A percentile compares a stretch with the other conserved stretches of the same genome.
Conservation (phyloP, 1,140 invertebrate genomes). For the Drosophila repletoides region DNA sequence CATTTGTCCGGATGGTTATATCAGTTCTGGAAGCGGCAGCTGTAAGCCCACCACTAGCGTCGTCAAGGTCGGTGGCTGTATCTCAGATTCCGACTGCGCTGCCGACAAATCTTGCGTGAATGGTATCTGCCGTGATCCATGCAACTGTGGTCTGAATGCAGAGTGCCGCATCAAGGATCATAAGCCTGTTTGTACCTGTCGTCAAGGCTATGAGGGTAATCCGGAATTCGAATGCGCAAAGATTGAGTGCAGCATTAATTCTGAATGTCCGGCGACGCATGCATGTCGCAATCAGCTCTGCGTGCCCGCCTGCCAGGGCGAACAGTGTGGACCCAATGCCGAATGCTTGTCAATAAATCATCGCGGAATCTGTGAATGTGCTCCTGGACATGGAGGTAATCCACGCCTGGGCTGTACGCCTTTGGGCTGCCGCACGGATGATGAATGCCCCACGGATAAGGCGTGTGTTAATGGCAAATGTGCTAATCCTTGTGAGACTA, state of each 20-base stretch:
- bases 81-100: constrained; percentile 89
- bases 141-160: constrained; percentile 90
- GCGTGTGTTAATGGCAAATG: constrained; percentile 92
- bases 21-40: constrained; percentile 91
- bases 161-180: constrained; percentile 91
- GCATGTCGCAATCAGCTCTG: constrained; percentile 91
- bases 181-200: constrained; percentile 92
- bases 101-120: constrained; percentile 90
- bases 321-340: constrained; percentile 88
- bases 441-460: constrained; percentile 88
- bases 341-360: constrained; percentile 90
- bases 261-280: constrained; percentile 90
- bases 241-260: constrained; percentile 88
- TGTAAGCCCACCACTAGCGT: constrained; percentile 88
- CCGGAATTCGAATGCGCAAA: constrained; percentile 89
- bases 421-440: constrained; percentile 89
- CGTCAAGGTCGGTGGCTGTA: constrained; percentile 87
- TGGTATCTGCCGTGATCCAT: constrained; percentile 91
- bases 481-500: constrained; percentile 87
- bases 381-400: constrained; percentile 91
- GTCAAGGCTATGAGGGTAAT: constrained; percentile 91
- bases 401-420: constrained; percentile 89
- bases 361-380: constrained; percentile 89
- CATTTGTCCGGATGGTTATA: constrained; percentile 93
- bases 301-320: constrained; percentile 88